Percentiles rank a stretch among this genome's conserved stretches.
Evolutionary conservation across 2,888 invertebrate genomes (phyloP).

Genomic region (Altica lythri): DNA sequence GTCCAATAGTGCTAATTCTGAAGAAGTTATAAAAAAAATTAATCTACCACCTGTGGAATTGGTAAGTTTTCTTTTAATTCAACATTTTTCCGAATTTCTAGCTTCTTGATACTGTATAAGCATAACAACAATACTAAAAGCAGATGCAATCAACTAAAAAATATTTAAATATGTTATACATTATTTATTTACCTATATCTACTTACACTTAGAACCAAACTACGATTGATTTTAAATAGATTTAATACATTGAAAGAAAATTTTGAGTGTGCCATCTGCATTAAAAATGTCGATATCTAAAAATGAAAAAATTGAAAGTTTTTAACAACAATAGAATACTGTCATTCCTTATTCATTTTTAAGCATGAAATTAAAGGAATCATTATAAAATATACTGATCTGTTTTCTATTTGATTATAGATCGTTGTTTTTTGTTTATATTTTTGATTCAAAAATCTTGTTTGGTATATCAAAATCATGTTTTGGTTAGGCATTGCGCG

Average conservation of each 20-base stretch:
- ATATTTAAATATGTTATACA: background rate
- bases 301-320: constrained; percentile 18
- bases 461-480: too few species aligned
- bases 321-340: too few species aligned
- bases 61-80: constrained; percentile 12
- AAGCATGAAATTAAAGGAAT: too few species aligned
- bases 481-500: too few species aligned
- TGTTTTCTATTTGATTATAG: too few species aligned
- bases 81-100: constrained; percentile 12
- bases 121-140: constrained; percentile 54
- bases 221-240: constrained; percentile 37
- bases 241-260: constrained; percentile 35
- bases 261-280: constrained; percentile 37
- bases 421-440: too few species aligned
- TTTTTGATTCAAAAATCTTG: too few species aligned
- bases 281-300: constrained; percentile 39
- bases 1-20: background rate
- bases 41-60: constrained; percentile 17
- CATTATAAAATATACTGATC: too few species aligned
- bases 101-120: constrained; percentile 54
- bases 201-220: constrained; percentile 36
- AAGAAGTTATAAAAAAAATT: constrained; percentile 9
- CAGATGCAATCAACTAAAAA: constrained; percentile 52
- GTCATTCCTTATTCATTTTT: too few species aligned
- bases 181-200: background rate